phyloP scores from a whole-genome alignment of 2,888 invertebrate genomes.

The Mellilla xanthometata region DNA sequence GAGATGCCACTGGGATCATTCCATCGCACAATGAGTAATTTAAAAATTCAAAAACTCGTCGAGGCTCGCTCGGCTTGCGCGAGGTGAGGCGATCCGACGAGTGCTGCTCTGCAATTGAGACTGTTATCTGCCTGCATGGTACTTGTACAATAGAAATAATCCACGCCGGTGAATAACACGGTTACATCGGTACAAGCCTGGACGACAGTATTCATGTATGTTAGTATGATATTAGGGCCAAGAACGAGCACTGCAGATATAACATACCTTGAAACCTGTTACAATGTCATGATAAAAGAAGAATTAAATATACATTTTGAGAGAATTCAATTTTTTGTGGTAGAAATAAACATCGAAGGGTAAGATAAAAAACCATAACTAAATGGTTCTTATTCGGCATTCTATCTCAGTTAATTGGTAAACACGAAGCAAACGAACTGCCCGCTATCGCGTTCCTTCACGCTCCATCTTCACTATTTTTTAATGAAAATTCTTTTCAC shows the following conservation, averaged over 20 bases:
- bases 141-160: slow-evolving; percentile 46
- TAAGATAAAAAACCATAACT: slow-evolving; percentile 20
- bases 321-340: slow-evolving; percentile 52
- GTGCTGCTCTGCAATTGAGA: slow-evolving; percentile 75
- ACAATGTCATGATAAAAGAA: no score
- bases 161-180: slow-evolving; percentile 55
- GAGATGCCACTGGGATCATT: slow-evolving; percentile 66
- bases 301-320: slow-evolving; percentile 30
- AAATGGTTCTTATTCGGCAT: slow-evolving; percentile 32
- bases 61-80: slow-evolving; percentile 63
- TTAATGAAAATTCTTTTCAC: slow-evolving; percentile 72
- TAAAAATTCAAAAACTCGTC: slow-evolving; percentile 84
- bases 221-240: slow-evolving; percentile 34
- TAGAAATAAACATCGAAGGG: slow-evolving; percentile 32
- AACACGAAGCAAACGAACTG: slow-evolving; percentile 61
- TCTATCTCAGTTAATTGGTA: slow-evolving; percentile 61
- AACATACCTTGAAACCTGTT: no score
- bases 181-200: slow-evolving; percentile 51
- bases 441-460: slow-evolving; percentile 44
- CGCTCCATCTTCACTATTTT: slow-evolving; percentile 59
- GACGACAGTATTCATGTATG: slow-evolving; percentile 38
- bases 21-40: slow-evolving; percentile 83
- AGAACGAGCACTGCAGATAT: no score
- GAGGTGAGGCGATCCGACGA: slow-evolving; percentile 72
- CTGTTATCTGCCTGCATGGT: slow-evolving; percentile 70